phyloP scores from a whole-genome alignment of 2,797 vertebrate species.

The Hydrophis major region DNA sequence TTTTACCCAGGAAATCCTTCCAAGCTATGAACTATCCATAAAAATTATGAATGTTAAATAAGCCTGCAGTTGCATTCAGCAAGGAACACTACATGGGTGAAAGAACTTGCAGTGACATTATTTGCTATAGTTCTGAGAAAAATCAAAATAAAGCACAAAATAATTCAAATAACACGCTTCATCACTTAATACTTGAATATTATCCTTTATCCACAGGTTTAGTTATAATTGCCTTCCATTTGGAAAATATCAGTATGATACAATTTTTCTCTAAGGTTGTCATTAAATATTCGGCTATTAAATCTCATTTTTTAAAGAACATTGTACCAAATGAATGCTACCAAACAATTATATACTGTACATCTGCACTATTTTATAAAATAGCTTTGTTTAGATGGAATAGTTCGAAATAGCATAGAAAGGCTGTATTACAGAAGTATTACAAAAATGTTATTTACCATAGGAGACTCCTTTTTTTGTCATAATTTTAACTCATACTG shows the following conservation, averaged over 20 bases:
- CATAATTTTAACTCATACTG: not conserved
- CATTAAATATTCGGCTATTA: slow-evolving; percentile 10
- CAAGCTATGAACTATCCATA: not conserved
- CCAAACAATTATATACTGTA: slow-evolving; percentile 21
- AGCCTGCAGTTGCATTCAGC: not conserved
- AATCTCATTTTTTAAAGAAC: slow-evolving; percentile 29
- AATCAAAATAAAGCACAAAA: not conserved
- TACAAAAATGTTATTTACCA: not conserved
- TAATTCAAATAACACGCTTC: slow-evolving; percentile 14
- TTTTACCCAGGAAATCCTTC: not conserved
- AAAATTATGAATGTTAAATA: not conserved
- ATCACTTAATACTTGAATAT: slow-evolving; percentile 35
- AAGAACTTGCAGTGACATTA: not conserved
- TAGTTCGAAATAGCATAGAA: not conserved
- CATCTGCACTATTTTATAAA: slow-evolving; percentile 21
- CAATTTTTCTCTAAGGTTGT: slow-evolving; percentile 10
- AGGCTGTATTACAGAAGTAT: not conserved
- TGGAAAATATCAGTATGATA: not conserved
- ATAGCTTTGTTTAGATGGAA: not conserved
- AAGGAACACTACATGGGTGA: not conserved
- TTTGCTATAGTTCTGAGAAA: not conserved
- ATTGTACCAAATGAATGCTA: slow-evolving; percentile 22
- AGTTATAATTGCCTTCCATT: slow-evolving; percentile 5
- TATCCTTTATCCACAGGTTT: slow-evolving; percentile 15
- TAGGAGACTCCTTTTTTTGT: not conserved